Base-by-base conservation (phyloP, 1,140 invertebrate species). In the Drosophila nasuta region DNA sequence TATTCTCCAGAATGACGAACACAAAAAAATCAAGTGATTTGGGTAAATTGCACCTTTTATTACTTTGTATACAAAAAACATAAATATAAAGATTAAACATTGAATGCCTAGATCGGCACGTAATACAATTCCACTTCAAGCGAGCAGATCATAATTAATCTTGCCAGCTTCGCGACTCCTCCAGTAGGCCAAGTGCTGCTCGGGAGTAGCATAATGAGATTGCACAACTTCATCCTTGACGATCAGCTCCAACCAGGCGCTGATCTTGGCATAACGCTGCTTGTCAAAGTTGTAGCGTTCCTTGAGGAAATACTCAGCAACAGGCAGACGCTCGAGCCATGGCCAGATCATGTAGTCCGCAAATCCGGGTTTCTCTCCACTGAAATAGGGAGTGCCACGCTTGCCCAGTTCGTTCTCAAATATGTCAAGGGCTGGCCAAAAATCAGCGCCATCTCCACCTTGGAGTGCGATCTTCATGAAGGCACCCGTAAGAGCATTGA, bases 311-410 rank as follows among this genome's bases (percentile, higher is more conserved):
- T 38, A 58, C 25, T 82, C 41, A 17, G 86, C 15, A 0, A 79
- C 17, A 1, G 59, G 6, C 10, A 79, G 49, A 13, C 96, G 94
- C 92, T 98, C 97, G 77, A 96, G 95, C 96, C 96, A 97, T 1
- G 97, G 97, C 97, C 97, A 97, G 65, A 97, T 96, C 96, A 97
- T 97, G 66, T 96, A 96, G 91, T 98, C 97, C 8, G 96, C 93
- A 94, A 96, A 96, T 2, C 96, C 96, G 1, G 96, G 96, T 62
- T 94, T 93, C n/a, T 91, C 82, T 38, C 96, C 96, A 72, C 94
- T 93, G 79, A 96, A 95, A 82, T 95, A 97, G 25, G 92, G 92
- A 3, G 94, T 95, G 38, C 93, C 94, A 62, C 96, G 93, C 56
- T 93, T 93, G 6, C 74, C 80, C 10, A 97, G 76, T 91, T 96